A percentile compares a stretch with the other conserved stretches of the same genome.
Evolutionary conservation across 2,888 invertebrate species (phyloP).

Genomic region (Gymnosoma rotundatum): DNA sequence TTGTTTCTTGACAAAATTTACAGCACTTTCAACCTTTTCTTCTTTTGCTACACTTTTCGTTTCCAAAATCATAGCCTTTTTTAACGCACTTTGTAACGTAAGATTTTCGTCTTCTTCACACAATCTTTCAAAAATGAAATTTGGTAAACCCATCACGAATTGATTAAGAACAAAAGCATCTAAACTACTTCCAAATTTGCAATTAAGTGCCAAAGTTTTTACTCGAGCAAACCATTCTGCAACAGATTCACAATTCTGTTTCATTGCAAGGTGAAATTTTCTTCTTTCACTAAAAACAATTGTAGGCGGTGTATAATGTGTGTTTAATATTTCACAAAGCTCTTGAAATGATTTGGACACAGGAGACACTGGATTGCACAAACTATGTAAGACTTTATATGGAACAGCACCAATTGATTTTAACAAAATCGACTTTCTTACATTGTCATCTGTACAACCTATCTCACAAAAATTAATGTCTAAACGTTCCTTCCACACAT

Average conservation of each 20-base stretch:
- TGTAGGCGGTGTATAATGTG: conserved; percentile 51
- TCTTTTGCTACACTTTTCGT: conserved; percentile 13
- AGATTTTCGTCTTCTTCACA: conserved; percentile 52
- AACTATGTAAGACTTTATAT: conserved; percentile 39
- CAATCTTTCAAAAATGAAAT: conserved; percentile 30
- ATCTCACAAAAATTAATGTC: conserved; percentile 47
- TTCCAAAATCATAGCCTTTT: too few relatives aligned
- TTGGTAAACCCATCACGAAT: conserved; percentile 42
- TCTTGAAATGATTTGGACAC: conserved; percentile 38
- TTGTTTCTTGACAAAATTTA: conserved; percentile 36
- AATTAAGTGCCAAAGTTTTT: conserved; percentile 49
- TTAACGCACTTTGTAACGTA: too few relatives aligned
- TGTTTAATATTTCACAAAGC: conserved; percentile 36
- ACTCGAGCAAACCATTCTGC: conserved; percentile 43
- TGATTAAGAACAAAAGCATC: conserved; percentile 42
- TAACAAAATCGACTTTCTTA: conserved; percentile 30
- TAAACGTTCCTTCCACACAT: conserved; percentile 22
- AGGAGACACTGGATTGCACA: conserved; percentile 37
- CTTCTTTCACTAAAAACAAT: conserved; percentile 43
- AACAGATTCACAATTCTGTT: conserved; percentile 31
- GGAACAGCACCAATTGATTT: conserved; percentile 18
- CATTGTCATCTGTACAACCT: conserved; percentile 36
- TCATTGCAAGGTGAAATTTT: not conserved
- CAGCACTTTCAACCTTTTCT: not conserved
- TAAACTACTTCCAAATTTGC: conserved; percentile 36